These are phyloP conservation scores for Neomicropteryx cornuta DNA, from an alignment of 1,140 invertebrate genomes.

Conservation along the genomic window DNA sequence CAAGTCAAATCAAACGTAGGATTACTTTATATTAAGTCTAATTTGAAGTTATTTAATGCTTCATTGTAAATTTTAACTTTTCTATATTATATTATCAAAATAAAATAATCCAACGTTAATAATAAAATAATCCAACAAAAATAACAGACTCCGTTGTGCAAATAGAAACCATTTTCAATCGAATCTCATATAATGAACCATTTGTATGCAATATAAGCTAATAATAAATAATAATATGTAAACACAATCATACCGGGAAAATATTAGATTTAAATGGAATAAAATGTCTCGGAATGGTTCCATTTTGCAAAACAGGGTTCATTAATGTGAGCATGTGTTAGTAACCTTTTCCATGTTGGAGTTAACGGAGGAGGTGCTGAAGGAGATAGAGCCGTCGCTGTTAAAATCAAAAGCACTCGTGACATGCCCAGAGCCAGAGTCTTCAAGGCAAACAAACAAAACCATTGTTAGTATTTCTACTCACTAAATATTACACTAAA, in stretches of 20 bases:
- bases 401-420: slow-evolving; percentile 36
- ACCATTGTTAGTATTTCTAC: not conserved
- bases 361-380: slow-evolving; percentile 34
- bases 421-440: slow-evolving; percentile 30
- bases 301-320: slow-evolving; percentile 2
- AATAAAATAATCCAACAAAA: no score
- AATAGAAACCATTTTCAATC: not conserved
- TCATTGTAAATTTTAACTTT: no score
- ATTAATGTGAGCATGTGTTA: slow-evolving; percentile 21
- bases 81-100: no score
- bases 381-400: slow-evolving; percentile 29
- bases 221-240: slow-evolving; percentile 1
- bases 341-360: slow-evolving; percentile 34
- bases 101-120: no score
- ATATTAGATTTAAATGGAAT: slow-evolving; percentile 1
- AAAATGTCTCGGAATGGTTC: slow-evolving; percentile 6
- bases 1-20: no score
- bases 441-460: slow-evolving; percentile 17
- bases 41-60: no score
- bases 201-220: not conserved
- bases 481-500: not conserved
- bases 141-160: not conserved
- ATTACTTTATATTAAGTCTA: no score
- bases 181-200: not conserved
- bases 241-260: slow-evolving; percentile 5